Conservation (phyloP, 2,888 invertebrate species). For the Phengaris alcon region DNA sequence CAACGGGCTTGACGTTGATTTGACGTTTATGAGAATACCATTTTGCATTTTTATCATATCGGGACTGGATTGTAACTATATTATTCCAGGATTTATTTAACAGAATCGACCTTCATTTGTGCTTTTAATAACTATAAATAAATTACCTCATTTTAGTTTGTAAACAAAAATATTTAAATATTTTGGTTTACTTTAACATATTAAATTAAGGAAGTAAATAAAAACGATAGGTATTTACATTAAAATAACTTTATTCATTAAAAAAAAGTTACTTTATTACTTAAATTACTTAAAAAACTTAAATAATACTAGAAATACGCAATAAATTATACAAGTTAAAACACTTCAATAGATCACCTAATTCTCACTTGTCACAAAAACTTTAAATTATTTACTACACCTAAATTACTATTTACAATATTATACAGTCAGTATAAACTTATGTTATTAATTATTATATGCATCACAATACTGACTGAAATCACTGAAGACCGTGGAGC, state of each 20-base stretch:
- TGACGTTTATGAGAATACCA: too few relatives aligned
- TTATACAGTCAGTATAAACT: background rate
- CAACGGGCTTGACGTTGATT: too few relatives aligned
- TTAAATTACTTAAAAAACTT: too few relatives aligned
- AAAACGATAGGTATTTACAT: background rate
- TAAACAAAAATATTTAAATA: background rate
- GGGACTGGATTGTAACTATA: too few relatives aligned
- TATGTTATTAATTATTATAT: background rate
- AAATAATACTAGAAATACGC: background rate
- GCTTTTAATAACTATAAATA: too few relatives aligned
- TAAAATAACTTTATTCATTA: background rate
- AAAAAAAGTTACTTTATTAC: too few relatives aligned
- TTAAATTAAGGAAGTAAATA: background rate
- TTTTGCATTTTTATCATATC: too few relatives aligned
- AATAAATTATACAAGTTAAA: background rate
- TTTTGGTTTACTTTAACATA: background rate
- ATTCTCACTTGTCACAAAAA: background rate
- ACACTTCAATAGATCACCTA: background rate
- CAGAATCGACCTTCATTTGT: too few relatives aligned
- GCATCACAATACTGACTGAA: slow-evolving; percentile 19
- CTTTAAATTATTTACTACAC: background rate
- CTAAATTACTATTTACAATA: background rate
- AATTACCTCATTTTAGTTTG: background rate
- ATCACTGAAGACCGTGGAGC: slow-evolving; percentile 12
- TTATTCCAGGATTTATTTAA: too few relatives aligned